Evolutionary conservation across 2,113 vertebrate species (phyloP).

Genomic region (Oryzias javanicus): DNA sequence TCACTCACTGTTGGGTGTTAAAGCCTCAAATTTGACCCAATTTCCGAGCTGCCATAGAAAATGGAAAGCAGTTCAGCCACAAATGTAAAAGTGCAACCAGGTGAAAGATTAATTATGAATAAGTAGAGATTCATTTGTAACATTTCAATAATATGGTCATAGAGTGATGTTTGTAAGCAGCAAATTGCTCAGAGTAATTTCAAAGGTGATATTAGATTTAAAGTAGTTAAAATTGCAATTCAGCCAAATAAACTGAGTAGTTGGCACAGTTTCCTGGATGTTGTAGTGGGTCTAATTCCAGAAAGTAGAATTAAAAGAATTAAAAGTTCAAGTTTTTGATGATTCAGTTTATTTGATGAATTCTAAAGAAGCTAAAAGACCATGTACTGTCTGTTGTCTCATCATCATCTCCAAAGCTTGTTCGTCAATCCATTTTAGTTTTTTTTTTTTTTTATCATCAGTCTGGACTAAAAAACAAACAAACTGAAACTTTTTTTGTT

Average conservation of each 20-base stretch:
- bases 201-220: not conserved
- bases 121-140: not conserved
- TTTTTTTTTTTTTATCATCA: no score
- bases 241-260: not conserved
- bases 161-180: not conserved
- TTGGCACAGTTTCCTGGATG: not conserved
- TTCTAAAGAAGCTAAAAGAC: no score
- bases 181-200: not conserved
- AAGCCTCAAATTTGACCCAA: conserved; percentile 12
- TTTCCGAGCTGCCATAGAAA: conserved; percentile 4
- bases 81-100: conserved; percentile 1
- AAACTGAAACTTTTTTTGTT: no score
- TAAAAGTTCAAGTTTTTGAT: not conserved
- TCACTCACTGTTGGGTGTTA: not conserved
- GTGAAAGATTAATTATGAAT: not conserved
- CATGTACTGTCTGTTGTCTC: no score
- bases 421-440: no score
- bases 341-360: no score
- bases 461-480: no score
- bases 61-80: not conserved
- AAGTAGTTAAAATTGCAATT: not conserved
- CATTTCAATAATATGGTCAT: not conserved
- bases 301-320: no score
- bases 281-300: no score
- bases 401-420: no score